phyloP scores from a whole-genome alignment of 2,888 invertebrate genomes.

The Dorcus parallelipipedus region DNA sequence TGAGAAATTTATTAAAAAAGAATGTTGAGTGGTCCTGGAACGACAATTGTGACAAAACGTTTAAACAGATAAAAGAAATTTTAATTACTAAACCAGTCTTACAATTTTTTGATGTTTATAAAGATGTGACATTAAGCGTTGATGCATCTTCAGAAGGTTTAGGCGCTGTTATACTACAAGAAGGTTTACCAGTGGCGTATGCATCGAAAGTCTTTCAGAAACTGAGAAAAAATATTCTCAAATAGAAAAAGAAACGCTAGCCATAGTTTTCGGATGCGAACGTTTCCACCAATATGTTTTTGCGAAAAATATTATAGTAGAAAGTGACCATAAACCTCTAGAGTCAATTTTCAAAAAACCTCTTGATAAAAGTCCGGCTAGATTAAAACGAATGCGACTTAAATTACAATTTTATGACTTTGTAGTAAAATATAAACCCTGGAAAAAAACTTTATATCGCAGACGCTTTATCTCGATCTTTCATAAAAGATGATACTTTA shows the following conservation, averaged over 20 bases:
- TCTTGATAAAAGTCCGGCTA: neutral
- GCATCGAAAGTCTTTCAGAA: slow-evolving; percentile 29
- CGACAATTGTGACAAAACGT: no score
- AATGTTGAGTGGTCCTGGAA: neutral
- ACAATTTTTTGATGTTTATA: slow-evolving; percentile 3
- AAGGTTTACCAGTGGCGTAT: slow-evolving; percentile 30
- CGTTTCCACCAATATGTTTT: slow-evolving; percentile 29
- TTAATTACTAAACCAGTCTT: no score
- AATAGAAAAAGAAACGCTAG: slow-evolving; percentile 31
- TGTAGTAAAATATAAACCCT: neutral
- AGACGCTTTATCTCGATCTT: neutral
- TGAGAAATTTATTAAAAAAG: slow-evolving; percentile 17
- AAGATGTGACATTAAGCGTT: slow-evolving; percentile 19
- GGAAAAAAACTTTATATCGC: slow-evolving; percentile 2
- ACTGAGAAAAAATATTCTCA: slow-evolving; percentile 31
- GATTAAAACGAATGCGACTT: neutral
- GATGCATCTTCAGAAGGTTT: slow-evolving; percentile 21
- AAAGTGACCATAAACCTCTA: slow-evolving; percentile 34
- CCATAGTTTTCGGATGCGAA: slow-evolving; percentile 16
- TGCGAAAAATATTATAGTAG: slow-evolving; percentile 25
- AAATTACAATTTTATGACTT: neutral
- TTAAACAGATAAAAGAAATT: no score
- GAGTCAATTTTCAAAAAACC: slow-evolving; percentile 23
- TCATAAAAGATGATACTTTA: neutral
- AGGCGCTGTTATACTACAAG: slow-evolving; percentile 30